A percentile compares a stretch with the other conserved stretches of the same genome.
phyloP scores from a whole-genome alignment of 2,888 invertebrate species.

The Nasonia oneida region DNA sequence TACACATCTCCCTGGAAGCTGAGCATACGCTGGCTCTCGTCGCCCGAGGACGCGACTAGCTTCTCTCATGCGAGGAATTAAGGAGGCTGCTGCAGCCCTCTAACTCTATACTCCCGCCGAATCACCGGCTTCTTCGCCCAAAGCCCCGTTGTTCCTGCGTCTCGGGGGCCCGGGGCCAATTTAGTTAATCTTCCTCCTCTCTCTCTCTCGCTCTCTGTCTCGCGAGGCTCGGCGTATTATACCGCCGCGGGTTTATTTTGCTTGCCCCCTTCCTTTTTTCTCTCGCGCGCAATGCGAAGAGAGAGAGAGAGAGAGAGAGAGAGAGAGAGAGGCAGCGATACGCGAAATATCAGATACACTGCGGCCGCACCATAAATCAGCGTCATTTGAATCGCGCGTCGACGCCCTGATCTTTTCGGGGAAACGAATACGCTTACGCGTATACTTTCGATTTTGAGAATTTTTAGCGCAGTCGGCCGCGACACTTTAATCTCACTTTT shows the following conservation, averaged over 20 bases:
- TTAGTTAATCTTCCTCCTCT: conserved; percentile 69
- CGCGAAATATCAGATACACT: conserved; percentile 49
- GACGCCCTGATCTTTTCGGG: conserved; percentile 54
- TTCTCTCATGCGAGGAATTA: conserved; percentile 43
- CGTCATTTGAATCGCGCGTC: conserved; percentile 56
- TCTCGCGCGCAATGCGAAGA: conserved; percentile 29
- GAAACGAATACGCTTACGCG: conserved; percentile 43
- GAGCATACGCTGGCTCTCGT: not conserved
- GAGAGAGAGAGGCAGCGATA: conserved; percentile 53
- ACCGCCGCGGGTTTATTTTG: conserved; percentile 46
- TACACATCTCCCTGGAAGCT: conserved; percentile 31
- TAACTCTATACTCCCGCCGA: conserved; percentile 49
- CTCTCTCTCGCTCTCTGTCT: not conserved
- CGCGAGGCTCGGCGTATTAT: not conserved
- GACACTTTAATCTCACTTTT: not conserved
- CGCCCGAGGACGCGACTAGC: conserved; percentile 7
- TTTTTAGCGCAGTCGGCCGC: not conserved
- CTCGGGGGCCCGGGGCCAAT: conserved; percentile 69
- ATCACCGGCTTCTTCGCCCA: conserved; percentile 39
- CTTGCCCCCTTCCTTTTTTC: conserved; percentile 9
- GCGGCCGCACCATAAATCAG: conserved; percentile 48
- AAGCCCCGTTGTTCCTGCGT: conserved; percentile 59
- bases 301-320: conserved; percentile 49
- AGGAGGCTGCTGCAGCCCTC: not conserved
- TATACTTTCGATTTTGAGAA: not conserved